Evolutionary conservation across 2,797 vertebrate species (phyloP).

Genomic region (Decapterus maruadsi): DNA sequence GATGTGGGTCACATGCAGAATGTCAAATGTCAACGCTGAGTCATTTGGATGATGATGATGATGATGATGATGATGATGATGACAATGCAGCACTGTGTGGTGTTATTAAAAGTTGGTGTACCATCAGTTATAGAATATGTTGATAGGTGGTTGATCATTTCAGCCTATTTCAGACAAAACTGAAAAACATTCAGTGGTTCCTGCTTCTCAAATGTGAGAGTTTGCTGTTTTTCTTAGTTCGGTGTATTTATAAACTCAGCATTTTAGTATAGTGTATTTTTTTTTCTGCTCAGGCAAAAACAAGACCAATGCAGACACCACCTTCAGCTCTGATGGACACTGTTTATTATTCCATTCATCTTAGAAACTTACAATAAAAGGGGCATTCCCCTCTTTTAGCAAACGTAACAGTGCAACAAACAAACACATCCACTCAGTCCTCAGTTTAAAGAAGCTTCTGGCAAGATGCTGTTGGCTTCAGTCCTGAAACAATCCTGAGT

Average conservation of each 20-base stretch:
- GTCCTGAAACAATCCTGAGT: conserved; percentile 43
- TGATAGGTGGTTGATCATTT: neutral
- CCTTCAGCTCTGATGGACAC: neutral
- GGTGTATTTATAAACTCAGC: neutral
- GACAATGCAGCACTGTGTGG: neutral
- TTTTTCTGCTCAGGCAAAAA: neutral
- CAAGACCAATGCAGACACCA: neutral
- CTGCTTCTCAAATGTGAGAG: too few species aligned
- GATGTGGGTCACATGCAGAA: neutral
- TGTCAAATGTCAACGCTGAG: neutral
- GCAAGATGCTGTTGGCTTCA: conserved; percentile 24
- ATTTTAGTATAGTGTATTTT: too few species aligned
- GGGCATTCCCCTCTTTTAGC: conserved; percentile 8
- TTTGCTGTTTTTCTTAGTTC: neutral
- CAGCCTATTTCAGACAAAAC: neutral
- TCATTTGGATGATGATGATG: too few species aligned
- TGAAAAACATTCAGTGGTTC: too few species aligned
- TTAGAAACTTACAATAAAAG: neutral
- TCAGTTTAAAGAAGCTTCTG: conserved; percentile 33
- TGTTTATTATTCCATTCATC: neutral
- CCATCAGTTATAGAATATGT: neutral
- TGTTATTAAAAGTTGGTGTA: neutral
- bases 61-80: too few species aligned
- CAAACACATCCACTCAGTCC: conserved; percentile 18
- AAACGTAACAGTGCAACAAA: conserved; percentile 30